Base-by-base conservation (phyloP, 2,113 vertebrate genomes). In the Calonectris borealis region DNA sequence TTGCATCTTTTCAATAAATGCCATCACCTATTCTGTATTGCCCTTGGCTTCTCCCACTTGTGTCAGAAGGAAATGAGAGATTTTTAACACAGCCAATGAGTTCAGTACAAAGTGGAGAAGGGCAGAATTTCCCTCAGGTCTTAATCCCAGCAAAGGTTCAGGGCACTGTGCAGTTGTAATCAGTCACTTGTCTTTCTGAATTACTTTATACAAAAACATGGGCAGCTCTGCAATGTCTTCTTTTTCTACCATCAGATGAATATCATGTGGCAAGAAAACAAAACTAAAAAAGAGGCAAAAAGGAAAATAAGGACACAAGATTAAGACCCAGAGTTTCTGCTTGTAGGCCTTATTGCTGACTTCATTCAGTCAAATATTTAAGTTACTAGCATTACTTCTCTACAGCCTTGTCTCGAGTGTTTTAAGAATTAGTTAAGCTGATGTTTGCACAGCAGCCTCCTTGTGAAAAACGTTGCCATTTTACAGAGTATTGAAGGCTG, bases 171-270 rank as follows among this genome's bases (percentile, higher is more conserved):
- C 48, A 29, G 55, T 44, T 83, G 60, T 34, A 83, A 95, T 91
- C 89, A 91, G 62, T 94, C 94, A 80, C 70, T 93, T 95, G 91
- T 94, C 93, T 77, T 88, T 77, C 75, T 93, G 91, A 91, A 97
- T 96, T 94, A 83, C 46, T 80, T 52, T 73, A 65, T 82, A 72
- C 44, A 54, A 85, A 91, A 71, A 14, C 49, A 76, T 1, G 12
- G 40, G 20, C 58, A 66, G 34, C 24, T 83, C 75, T 77, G 38
- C 26, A 64, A 73, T 3, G 1, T 69, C 73, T 88, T 58, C 62
- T 76, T 71, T 81, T 55, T 36, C 44, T 48, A 16, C 46, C 38
- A 38, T 57, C 54, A 65, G 66, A 76, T 7, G 21, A 78, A 60
- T 49, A 68, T 52, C 15, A 34, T n/a, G 49, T 26, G 61, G 34